A percentile compares a stretch with the other conserved stretches of the same genome.
phyloP scores from a whole-genome alignment of 2,113 vertebrate genomes.

The Bombycilla garrulus region DNA sequence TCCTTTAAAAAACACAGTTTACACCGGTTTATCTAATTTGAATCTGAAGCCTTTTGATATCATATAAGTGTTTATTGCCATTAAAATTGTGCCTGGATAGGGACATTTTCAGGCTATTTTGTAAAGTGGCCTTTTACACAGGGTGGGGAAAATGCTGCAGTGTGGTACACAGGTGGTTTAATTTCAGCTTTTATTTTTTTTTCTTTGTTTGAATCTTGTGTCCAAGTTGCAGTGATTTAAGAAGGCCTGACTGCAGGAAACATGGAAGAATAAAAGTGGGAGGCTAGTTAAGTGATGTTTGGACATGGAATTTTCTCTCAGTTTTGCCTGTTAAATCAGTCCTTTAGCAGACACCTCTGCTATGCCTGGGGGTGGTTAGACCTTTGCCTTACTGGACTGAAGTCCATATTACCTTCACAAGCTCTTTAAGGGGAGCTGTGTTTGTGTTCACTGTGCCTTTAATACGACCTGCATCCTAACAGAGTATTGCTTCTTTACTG shows the following conservation, averaged over 20 bases:
- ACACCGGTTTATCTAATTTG: not conserved
- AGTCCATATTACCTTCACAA: not conserved
- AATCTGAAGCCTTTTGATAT: not conserved
- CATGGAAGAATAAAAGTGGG: not conserved
- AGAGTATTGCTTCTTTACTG: not conserved
- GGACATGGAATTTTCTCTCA: not conserved
- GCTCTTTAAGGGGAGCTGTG: not conserved
- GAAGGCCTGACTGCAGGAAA: not conserved
- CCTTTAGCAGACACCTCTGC: not conserved
- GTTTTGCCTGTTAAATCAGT: not conserved
- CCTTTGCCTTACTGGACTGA: not conserved
- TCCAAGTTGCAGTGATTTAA: not conserved
- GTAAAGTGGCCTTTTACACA: not conserved
- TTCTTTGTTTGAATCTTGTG: not conserved
- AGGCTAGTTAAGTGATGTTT: not conserved
- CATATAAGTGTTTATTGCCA: not conserved
- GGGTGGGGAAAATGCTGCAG: not conserved
- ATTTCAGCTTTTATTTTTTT: not conserved
- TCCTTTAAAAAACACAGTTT: not conserved
- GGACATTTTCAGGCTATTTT: not conserved
- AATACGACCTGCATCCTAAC: not conserved
- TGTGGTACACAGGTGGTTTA: not conserved
- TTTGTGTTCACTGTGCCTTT: not conserved
- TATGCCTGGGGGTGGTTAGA: not conserved
- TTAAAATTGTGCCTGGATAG: not conserved